Evolutionary conservation across 2,888 invertebrate genomes (phyloP).

Genomic region (Microctonus aethiopoides): DNA sequence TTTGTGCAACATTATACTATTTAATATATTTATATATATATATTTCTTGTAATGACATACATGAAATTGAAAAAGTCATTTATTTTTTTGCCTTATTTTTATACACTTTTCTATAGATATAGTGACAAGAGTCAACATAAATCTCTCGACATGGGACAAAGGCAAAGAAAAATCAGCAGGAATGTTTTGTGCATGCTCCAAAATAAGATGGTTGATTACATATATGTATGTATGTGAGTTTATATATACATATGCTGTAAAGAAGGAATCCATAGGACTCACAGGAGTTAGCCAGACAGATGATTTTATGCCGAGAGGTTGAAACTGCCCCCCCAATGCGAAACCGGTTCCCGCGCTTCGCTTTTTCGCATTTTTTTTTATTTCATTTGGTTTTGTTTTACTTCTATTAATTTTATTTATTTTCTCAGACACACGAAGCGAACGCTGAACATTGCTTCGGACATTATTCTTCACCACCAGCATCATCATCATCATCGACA

Average conservation of each 20-base stretch:
- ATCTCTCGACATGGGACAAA: constrained; percentile 1
- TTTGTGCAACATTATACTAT: background rate
- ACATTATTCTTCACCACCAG: constrained; percentile 16
- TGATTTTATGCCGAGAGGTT: constrained; percentile 53
- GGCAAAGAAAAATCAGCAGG: background rate
- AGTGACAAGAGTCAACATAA: background rate
- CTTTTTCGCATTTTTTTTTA: constrained; percentile 34
- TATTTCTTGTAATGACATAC: background rate
- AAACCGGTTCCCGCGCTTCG: constrained; percentile 54
- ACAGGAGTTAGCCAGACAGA: constrained; percentile 53
- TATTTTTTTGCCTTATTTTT: background rate
- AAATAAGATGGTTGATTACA: constrained; percentile 1
- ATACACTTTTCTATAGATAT: background rate
- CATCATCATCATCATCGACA: background rate
- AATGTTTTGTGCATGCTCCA: constrained; percentile 1
- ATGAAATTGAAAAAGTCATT: constrained; percentile 10
- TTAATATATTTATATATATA: background rate
- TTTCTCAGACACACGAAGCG: constrained; percentile 18
- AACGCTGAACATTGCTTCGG: constrained; percentile 11
- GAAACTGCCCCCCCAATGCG: constrained; percentile 46
- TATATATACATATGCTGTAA: background rate
- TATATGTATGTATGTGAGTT: background rate
- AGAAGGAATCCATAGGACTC: constrained; percentile 32
- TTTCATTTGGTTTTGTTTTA: constrained; percentile 34
- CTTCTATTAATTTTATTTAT: constrained; percentile 32